phyloP scores from a whole-genome alignment of 2,797 vertebrate genomes.

The Phoxinus dragarum region DNA sequence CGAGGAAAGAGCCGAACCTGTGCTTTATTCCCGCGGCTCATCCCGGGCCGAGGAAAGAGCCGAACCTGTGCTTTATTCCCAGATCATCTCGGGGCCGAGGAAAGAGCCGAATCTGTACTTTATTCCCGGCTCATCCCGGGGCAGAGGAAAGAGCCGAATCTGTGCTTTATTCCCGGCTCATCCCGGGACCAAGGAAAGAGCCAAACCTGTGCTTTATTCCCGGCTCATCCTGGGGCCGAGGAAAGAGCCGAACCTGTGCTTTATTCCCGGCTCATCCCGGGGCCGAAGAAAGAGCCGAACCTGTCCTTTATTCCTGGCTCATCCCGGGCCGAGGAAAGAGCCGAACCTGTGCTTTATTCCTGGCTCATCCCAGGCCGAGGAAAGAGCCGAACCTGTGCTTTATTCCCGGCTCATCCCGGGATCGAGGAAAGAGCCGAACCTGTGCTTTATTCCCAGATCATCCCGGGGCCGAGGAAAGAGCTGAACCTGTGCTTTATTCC shows the following conservation, averaged over 20 bases:
- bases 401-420: conserved; percentile 77
- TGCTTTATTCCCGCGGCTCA: conserved; percentile 80
- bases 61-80: conserved; percentile 73
- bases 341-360: conserved; percentile 72
- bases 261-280: conserved; percentile 78
- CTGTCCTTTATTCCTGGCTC: conserved; percentile 77
- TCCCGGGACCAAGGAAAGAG: conserved; percentile 67
- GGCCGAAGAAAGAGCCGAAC: conserved; percentile 57
- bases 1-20: conserved; percentile 57
- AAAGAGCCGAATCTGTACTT: conserved; percentile 68
- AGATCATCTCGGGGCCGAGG: conserved; percentile 69
- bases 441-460: conserved; percentile 78
- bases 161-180: conserved; percentile 78
- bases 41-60: conserved; percentile 67
- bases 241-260: conserved; percentile 67
- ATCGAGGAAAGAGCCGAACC: conserved; percentile 56
- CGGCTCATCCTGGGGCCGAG: conserved; percentile 70
- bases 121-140: conserved; percentile 77
- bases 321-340: conserved; percentile 69
- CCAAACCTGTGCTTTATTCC: conserved; percentile 72
- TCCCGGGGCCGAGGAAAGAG: conserved; percentile 67
- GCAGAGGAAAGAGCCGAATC: conserved; percentile 57
- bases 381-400: conserved; percentile 68
- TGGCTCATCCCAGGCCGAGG: conserved; percentile 70
- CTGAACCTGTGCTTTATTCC: conserved; percentile 72